Base-by-base conservation (phyloP, 1,140 invertebrate species). In the Drosophila funebris region DNA sequence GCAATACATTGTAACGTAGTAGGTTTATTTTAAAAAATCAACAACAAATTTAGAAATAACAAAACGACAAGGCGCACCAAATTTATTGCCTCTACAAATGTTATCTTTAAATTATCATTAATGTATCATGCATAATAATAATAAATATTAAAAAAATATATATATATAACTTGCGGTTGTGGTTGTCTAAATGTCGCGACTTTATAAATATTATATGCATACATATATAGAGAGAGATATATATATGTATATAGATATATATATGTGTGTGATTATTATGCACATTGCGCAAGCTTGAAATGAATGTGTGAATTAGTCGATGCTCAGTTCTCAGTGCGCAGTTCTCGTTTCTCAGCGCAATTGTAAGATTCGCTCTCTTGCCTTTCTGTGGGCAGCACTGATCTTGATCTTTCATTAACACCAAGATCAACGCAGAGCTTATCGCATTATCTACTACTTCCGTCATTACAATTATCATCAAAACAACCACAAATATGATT, bases 51-150 rank as follows among this genome's bases (percentile, higher is more conserved):
- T 16, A 41, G 13, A 16, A 48, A 50, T 6, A 52, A 18, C 27
- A 11, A 48, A 14, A 22, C 33, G 48, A 48, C 48, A 71, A 44
- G 60, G 72, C 63, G 67, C 63, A 72, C 58, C 52, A 78, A 71
- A 78, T 85, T 75, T 71, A 87, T 87, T 87, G 78, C 77, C 78
- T 77, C 74, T 66, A 87, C 68, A 85, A 81, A 77, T 71, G 78
- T 77, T 87, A 82, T 87, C 82, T 82, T 75, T 74, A 87, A 85
- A 87, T 87, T 87, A 85, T 87, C 81, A 87, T 87, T 85, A 72
- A 87, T 81, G 87, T 87, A 87, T 87, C 69, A 72, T 71, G 53
- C 76, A 66, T 57, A 77, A 85, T 84, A 77, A 78, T 79, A 67
- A 69, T 39, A 41, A 64, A 50, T 16, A 50, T 50, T 8, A 50